phyloP scores from a whole-genome alignment of 2,113 vertebrate genomes.

The Leucopsar rothschildi region DNA sequence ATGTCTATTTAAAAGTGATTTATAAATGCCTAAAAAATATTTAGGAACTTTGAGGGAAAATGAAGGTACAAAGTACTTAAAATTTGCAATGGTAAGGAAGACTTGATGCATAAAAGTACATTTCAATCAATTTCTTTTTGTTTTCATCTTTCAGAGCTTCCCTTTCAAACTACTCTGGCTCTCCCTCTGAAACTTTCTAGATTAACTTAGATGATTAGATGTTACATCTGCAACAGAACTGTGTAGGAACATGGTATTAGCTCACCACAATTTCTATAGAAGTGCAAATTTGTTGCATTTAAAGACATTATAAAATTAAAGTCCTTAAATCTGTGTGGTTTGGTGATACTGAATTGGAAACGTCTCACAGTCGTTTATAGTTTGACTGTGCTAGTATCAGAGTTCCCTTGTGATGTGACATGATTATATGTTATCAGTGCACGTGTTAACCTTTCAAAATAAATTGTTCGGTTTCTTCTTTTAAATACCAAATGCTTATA shows the following conservation, averaged over 20 bases:
- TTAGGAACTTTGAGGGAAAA: not conserved
- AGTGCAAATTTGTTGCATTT: not conserved
- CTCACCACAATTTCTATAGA: not conserved
- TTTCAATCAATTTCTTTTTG: slow-evolving; percentile 32
- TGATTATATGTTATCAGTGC: slow-evolving; percentile 53
- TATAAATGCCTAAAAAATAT: not conserved
- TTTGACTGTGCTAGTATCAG: slow-evolving; percentile 30
- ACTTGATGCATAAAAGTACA: not conserved
- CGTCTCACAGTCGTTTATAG: not conserved
- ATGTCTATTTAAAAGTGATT: slow-evolving; percentile 23
- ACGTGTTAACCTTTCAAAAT: slow-evolving; percentile 55
- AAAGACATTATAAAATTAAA: slow-evolving; percentile 11
- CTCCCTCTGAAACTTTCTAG: not conserved
- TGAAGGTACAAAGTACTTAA: not conserved
- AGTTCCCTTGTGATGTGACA: slow-evolving; percentile 30
- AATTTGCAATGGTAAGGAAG: not conserved
- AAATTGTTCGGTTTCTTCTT: slow-evolving; percentile 39
- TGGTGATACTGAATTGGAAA: not conserved
- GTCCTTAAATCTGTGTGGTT: not conserved
- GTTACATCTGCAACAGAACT: not conserved
- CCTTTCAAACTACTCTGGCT: not conserved
- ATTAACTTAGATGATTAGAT: not conserved
- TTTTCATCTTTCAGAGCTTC: not conserved
- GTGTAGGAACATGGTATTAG: not conserved
- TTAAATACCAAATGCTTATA: slow-evolving; percentile 34